Evolutionary conservation across 1,140 invertebrate species (phyloP).

Genomic region (Colletes latitarsis): DNA sequence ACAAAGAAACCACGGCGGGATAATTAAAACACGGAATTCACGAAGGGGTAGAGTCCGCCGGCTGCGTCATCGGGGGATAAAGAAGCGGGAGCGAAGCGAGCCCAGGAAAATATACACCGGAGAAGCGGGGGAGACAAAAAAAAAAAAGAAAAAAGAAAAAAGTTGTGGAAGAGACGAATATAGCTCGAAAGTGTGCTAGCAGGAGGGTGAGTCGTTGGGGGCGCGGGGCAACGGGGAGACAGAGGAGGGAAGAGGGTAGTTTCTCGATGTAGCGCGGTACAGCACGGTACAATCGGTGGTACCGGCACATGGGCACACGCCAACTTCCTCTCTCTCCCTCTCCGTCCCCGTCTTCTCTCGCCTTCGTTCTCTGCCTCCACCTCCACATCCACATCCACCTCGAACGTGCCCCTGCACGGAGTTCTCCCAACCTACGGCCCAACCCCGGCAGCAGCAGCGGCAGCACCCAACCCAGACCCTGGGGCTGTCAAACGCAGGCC

Average conservation of each 20-base stretch:
- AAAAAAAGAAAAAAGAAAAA: constrained; percentile 50
- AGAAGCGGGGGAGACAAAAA: constrained; percentile 40
- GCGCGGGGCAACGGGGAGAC: constrained; percentile 32
- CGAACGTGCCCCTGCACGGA: constrained; percentile 66
- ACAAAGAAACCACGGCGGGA: constrained; percentile 57
- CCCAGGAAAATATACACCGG: constrained; percentile 40
- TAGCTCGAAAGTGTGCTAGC: constrained; percentile 53
- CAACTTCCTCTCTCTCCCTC: constrained; percentile 63
- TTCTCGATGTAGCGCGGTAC: constrained; percentile 61
- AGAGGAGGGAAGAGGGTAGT: constrained; percentile 46
- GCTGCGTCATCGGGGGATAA: constrained; percentile 44
- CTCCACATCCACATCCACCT: constrained; percentile 58
- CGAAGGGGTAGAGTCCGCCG: constrained; percentile 64
- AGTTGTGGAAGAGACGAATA: constrained; percentile 53
- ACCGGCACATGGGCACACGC: constrained; percentile 64
- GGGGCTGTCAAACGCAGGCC: constrained; percentile 81
- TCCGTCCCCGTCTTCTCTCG: constrained; percentile 47
- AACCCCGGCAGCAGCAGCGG: constrained; percentile 44
- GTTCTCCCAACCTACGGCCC: constrained; percentile 63
- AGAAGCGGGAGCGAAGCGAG: constrained; percentile 6
- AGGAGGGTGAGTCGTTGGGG: constrained; percentile 43
- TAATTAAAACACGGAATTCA: constrained; percentile 75
- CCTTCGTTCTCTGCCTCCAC: constrained; percentile 63
- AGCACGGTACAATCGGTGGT: constrained; percentile 63
- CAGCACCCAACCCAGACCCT: constrained; percentile 76